Evolutionary conservation across 2,888 invertebrate genomes (phyloP).

Genomic region (Sinotaia quadrata): DNA sequence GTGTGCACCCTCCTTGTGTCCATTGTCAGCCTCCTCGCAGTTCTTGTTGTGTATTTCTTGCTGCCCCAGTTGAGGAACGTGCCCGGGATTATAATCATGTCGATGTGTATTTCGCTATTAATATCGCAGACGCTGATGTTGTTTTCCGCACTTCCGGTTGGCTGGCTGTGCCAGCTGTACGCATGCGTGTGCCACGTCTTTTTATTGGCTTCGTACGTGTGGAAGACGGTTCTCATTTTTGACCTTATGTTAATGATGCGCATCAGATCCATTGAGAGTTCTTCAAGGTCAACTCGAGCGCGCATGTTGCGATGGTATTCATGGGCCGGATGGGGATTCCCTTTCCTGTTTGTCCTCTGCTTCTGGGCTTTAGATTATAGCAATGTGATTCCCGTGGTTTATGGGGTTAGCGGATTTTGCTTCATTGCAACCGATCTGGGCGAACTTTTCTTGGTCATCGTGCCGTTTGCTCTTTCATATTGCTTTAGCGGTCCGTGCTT

Average conservation of each 20-base stretch:
- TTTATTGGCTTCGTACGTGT: constrained; percentile 29
- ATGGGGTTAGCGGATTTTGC: constrained; percentile 15
- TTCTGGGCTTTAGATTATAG: constrained; percentile 23
- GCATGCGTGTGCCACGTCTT: constrained; percentile 30
- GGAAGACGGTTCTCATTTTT: constrained; percentile 27
- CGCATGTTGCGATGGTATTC: constrained; percentile 9
- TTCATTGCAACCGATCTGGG: constrained; percentile 21
- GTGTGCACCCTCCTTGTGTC: constrained; percentile 10
- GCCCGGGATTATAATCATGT: constrained; percentile 36
- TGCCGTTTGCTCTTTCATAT: constrained; percentile 12
- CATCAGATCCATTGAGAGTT: not conserved
- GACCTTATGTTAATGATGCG: constrained; percentile 25
- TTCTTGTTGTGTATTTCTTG: constrained; percentile 21
- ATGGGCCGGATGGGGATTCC: constrained; percentile 24
- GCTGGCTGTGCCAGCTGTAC: constrained; percentile 22
- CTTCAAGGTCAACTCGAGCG: not conserved
- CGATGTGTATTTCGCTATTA: constrained; percentile 26
- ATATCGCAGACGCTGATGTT: constrained; percentile 28
- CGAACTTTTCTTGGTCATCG: constrained; percentile 11
- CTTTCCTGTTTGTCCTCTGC: constrained; percentile 1
- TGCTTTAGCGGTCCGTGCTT: constrained; percentile 16
- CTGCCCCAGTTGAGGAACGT: constrained; percentile 28
- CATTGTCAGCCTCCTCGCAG: constrained; percentile 10
- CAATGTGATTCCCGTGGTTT: constrained; percentile 1
- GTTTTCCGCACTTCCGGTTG: constrained; percentile 11